These are phyloP conservation scores for Rhagophthalmus giganteus DNA, from an alignment of 2,888 invertebrate genomes.

Conservation along the genomic window DNA sequence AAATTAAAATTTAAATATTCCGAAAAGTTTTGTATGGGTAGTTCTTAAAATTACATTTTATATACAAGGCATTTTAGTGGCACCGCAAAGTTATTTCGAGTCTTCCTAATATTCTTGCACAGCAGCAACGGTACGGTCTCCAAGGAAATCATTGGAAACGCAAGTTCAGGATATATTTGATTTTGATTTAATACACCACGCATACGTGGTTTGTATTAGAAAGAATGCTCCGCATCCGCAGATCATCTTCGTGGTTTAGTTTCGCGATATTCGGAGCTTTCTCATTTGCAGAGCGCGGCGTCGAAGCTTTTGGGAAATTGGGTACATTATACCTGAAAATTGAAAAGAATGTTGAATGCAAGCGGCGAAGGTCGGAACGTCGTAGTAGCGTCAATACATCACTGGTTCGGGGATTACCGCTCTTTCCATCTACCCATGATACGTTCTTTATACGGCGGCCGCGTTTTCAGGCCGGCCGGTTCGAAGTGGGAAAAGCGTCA, in stretches of 20 bases:
- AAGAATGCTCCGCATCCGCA: conserved; percentile 23
- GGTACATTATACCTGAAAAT: conserved; percentile 44
- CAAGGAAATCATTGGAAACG: conserved; percentile 78
- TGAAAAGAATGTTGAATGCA: conserved; percentile 43
- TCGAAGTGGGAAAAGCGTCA: conserved; percentile 54
- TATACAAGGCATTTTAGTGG: not conserved
- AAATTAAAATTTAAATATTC: no score
- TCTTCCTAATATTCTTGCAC: conserved; percentile 20
- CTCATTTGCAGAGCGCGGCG: conserved; percentile 22
- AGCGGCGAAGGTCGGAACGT: conserved; percentile 28
- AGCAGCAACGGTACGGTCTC: conserved; percentile 58
- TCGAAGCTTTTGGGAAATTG: conserved; percentile 42
- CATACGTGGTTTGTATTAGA: conserved; percentile 29
- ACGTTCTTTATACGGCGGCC: conserved; percentile 53
- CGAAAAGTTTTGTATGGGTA: no score
- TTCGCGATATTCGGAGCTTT: conserved; percentile 17
- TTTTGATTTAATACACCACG: conserved; percentile 39
- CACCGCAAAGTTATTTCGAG: conserved; percentile 11
- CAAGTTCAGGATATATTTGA: conserved; percentile 69
- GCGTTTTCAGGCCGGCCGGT: conserved; percentile 46
- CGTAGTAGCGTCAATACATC: conserved; percentile 50
- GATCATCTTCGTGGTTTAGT: conserved; percentile 25
- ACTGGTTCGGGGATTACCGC: conserved; percentile 51
- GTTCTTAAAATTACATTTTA: no score
- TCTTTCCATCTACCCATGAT: conserved; percentile 50